Evolutionary conservation across 2,888 invertebrate species (phyloP), one percentile per base, ranked within the genome.

Genomic region (Drosophila nigricruria): DNA sequence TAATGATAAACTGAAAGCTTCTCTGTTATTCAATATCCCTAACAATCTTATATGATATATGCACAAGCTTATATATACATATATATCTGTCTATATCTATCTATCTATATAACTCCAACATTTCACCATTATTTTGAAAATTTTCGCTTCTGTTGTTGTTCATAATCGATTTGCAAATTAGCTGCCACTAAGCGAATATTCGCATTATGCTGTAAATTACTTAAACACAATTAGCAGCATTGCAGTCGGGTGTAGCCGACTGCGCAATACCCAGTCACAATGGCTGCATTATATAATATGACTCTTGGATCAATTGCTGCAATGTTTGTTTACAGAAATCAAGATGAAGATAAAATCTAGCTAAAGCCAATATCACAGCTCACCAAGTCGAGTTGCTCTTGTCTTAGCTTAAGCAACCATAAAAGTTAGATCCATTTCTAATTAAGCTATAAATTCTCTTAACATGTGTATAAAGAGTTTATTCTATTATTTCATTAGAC

Each of bases 201-300:
- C 34, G 20, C 50, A 32, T 50, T 12, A 16, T 50, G 50, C 32
- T 50, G 50, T 32, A 20, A 50, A 50, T 32, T 50, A 20, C 20
- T 32, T 14, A 32, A 50, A 20, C 16, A 23, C 34, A 34, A 52
- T 34, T 52, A 16, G 10, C 34, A 52, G 34, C 49, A 4, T 3
- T 20, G 49, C 18, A 18, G 20, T 23, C 14, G 50, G 50, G 34
- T 34, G 18, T 50, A 34, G 32, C 1, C 32, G 50, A 52, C 50
- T 20, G 20, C 20, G 50, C 8, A 50, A 50, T 32, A 34, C 50
- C 20, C 50, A 20, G 14, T 2, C 32, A 25, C 5, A 16, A 25
- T 4, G 0, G 6, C 14, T 6, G 14, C 4, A 25, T 27, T n/a
- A 8, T 8, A 5, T 5, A 50, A 20, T 14, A 8, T 1, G 6